Evolutionary conservation across 2,888 invertebrate species (phyloP), one percentile per base, ranked within the genome.

Genomic region (Vesta saturnalis): DNA sequence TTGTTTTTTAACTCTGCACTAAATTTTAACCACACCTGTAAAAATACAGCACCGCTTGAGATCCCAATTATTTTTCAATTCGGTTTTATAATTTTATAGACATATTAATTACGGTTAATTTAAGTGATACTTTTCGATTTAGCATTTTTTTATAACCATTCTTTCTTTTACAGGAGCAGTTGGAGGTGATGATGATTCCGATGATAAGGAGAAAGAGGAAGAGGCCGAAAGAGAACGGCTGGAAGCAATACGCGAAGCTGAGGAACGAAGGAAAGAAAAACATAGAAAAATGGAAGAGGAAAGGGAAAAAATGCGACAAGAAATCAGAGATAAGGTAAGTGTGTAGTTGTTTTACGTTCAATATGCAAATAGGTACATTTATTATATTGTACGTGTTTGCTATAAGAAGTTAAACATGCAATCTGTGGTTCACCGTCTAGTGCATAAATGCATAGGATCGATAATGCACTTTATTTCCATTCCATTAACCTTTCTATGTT

Each of bases 221-320:
- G 98, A 98, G 87, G 95, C 95, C 82, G 97, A 97, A 89, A 93
- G 97, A 83, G 99, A 99, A 85, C 92, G 99, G 82, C 93, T 95
- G 85, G 99, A 99, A 86, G 99, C 98, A 81, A 95, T 99, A 86
- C 89, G 93, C 78, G 99, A 99, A 86, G 97, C 97, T 68, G 99
- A 99, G 86, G 98, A 99, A 78, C 89, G 97, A 81, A 91, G 99
- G 85, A 97, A 98, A 90, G 99, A 99, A 87, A 99, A 99, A 86
- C 99, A 99, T 86, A 92, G 98, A 83, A 98, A 98, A 88, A 97
- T 99, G 97, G 99, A 99, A 86, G 97, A 96, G 83, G 99, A 99
- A 85, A 88, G 99, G 77, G 99, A 99, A 88, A 96, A 95, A 87
- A 97, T 99, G 97, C 90, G 99, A 83, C 97, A 98, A 87, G 97